These are phyloP conservation scores for Drosophila testacea DNA, from an alignment of 2,888 invertebrate species.

Conservation along the genomic window DNA sequence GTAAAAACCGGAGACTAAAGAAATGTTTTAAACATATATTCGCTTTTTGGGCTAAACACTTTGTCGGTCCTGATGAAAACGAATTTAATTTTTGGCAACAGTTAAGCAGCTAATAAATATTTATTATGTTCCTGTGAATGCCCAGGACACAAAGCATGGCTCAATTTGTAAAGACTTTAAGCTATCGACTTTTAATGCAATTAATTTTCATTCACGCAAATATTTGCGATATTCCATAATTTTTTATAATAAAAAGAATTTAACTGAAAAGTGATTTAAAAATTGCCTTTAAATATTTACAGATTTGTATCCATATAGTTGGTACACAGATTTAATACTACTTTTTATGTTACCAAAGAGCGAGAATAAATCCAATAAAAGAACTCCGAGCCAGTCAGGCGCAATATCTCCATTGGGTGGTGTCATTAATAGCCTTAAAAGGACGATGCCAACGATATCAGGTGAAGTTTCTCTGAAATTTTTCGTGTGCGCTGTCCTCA, in stretches of 20 bases:
- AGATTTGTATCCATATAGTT: slow-evolving; percentile 3
- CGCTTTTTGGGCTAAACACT: slow-evolving; percentile 52
- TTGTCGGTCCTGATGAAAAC: slow-evolving; percentile 72
- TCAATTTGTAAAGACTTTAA: slow-evolving; percentile 8
- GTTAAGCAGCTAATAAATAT: slow-evolving; percentile 67
- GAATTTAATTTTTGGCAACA: slow-evolving; percentile 69
- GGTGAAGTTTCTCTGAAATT: slow-evolving; percentile 18
- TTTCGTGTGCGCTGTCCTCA: background rate
- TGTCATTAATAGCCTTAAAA: slow-evolving; percentile 35
- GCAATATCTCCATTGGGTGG: slow-evolving; percentile 15
- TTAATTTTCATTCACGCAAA: background rate
- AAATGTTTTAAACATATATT: slow-evolving; percentile 43
- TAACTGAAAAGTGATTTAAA: background rate
- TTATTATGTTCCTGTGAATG: slow-evolving; percentile 59
- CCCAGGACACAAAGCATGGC: slow-evolving; percentile 7
- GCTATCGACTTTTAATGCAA: background rate
- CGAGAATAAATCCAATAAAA: slow-evolving; percentile 14
- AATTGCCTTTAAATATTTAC: slow-evolving; percentile 12
- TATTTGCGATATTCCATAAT: background rate
- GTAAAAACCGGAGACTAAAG: slow-evolving; percentile 14
- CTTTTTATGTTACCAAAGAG: slow-evolving; percentile 14
- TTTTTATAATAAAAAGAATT: background rate
- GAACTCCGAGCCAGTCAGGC: slow-evolving; percentile 21
- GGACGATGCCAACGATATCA: slow-evolving; percentile 18
- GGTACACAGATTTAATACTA: slow-evolving; percentile 7